Evolutionary conservation across 2,113 vertebrate species (phyloP), one percentile per base, ranked within the genome.

Genomic region (Choloepus hoffmanni): DNA sequence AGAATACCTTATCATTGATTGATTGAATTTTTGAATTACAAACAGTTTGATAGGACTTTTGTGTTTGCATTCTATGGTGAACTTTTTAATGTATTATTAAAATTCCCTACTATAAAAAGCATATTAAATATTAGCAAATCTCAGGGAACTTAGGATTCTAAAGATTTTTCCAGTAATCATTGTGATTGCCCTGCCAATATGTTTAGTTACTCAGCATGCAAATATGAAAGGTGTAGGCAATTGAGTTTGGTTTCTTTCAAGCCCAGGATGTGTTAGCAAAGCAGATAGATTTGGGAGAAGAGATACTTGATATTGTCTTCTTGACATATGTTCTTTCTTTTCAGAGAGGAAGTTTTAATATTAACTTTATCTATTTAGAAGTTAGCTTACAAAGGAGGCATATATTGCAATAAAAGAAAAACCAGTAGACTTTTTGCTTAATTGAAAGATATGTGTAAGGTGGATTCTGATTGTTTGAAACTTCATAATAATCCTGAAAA

Each of bases 401-500:
- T 73, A 48, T 21, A 84, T 23, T 58, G 24, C 33, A 68, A 62
- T 60, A 85, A 88, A 78, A 93, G 40, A 45, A 90, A 85, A 90
- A 14, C 5, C 26, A 65, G 4, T 14, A 10, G 0, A 58, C 77
- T 85, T 85, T 62, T 88, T 21, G 62, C 2, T 89, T 91, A n/a
- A 23, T 14, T 60, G 55, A 89, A 50, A 18, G 0, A 55, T 92
- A 36, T 72, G 58, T 12, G 33, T 72, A 95, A 67, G 55, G 60
- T 74, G 43, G 10, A 10, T 79, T 68, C 36, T 92, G 26, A 16
- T 93, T 95, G 73, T 86, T 93, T 89, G 86, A 96, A 95, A 74
- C 45, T 72, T 94, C 43, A 77, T 30, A 36, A 7, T 82, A 73
- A 91, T 62, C 70, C 28, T 89, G 78, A 93, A 72, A 33, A 72